These are phyloP conservation scores for Lampris incognitus DNA, from an alignment of 2,113 vertebrate genomes.

Conservation along the genomic window DNA sequence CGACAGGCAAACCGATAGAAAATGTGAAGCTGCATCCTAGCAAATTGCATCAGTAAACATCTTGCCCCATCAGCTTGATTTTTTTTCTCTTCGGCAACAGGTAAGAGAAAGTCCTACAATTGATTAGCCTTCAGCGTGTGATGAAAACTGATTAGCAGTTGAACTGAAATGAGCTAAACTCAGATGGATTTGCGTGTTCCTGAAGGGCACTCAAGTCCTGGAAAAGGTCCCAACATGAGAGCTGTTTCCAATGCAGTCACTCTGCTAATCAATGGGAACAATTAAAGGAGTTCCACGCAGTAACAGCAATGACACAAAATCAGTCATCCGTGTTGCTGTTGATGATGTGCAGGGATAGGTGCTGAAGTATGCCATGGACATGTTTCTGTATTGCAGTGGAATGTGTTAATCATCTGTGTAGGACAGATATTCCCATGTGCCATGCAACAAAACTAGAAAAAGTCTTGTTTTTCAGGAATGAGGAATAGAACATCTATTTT, in stretches of 20 bases:
- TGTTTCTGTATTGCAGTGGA: neutral
- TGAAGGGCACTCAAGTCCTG: constrained; percentile 30
- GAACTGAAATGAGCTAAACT: constrained; percentile 57
- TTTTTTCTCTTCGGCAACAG: constrained; percentile 42
- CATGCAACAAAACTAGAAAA: neutral
- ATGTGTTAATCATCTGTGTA: accelerated
- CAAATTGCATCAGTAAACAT: constrained; percentile 48
- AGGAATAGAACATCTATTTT: too few relatives aligned
- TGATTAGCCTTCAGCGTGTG: constrained; percentile 46
- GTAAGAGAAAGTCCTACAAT: constrained; percentile 49
- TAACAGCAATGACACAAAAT: constrained; percentile 53
- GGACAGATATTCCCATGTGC: too few relatives aligned
- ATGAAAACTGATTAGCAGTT: constrained; percentile 66
- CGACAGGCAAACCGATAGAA: constrained; percentile 39
- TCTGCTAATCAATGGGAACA: constrained; percentile 52
- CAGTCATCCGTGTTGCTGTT: constrained; percentile 31
- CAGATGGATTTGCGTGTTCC: constrained; percentile 54
- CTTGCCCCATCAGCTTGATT: neutral
- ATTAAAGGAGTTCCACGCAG: constrained; percentile 60
- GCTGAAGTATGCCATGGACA: neutral
- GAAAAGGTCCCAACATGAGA: constrained; percentile 35
- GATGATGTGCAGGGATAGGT: constrained; percentile 4
- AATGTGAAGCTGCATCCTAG: constrained; percentile 21
- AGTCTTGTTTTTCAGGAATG: neutral
- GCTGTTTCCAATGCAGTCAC: constrained; percentile 56